phyloP scores from a whole-genome alignment of 2,113 vertebrate species.

The Leptobrachium ailaonicum region DNA sequence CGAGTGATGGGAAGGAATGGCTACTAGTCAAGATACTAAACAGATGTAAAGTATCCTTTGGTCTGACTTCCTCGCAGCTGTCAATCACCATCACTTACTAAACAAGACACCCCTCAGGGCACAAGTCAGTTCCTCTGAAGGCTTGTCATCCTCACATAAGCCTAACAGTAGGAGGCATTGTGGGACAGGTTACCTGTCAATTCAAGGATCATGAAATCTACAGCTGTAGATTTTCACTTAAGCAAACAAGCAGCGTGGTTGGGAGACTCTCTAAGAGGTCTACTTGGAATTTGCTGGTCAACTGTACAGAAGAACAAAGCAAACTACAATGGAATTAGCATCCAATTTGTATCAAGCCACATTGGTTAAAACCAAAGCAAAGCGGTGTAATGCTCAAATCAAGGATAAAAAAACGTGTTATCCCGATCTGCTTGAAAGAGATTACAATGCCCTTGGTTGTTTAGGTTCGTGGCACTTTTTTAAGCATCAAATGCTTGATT shows the following conservation, averaged over 20 bases:
- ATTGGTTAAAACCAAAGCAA: slow-evolving; percentile 56
- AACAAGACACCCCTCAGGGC: slow-evolving; percentile 65
- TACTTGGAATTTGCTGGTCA: slow-evolving; percentile 52
- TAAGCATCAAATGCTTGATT: slow-evolving; percentile 71
- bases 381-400: slow-evolving; percentile 60
- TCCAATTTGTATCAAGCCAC: slow-evolving; percentile 68
- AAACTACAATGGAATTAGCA: slow-evolving; percentile 64
- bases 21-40: slow-evolving; percentile 69
- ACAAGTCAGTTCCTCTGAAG: slow-evolving; percentile 52
- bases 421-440: slow-evolving; percentile 62
- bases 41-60: slow-evolving; percentile 83
- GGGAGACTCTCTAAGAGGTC: slow-evolving; percentile 44
- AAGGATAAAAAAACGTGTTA: slow-evolving; percentile 72
- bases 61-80: slow-evolving; percentile 73
- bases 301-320: slow-evolving; percentile 61
- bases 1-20: slow-evolving; percentile 64
- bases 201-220: slow-evolving; percentile 27
- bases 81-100: slow-evolving; percentile 67
- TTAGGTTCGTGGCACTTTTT: slow-evolving; percentile 55
- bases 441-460: slow-evolving; percentile 71
- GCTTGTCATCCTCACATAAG: slow-evolving; percentile 62
- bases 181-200: slow-evolving; percentile 65
- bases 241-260: slow-evolving; percentile 60
- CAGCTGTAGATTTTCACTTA: slow-evolving; percentile 53
- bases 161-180: slow-evolving; percentile 63